Percentiles rank a stretch among this genome's conserved stretches.
Evolutionary conservation across 2,888 invertebrate genomes (phyloP).

Genomic region (Griposia aprilina): DNA sequence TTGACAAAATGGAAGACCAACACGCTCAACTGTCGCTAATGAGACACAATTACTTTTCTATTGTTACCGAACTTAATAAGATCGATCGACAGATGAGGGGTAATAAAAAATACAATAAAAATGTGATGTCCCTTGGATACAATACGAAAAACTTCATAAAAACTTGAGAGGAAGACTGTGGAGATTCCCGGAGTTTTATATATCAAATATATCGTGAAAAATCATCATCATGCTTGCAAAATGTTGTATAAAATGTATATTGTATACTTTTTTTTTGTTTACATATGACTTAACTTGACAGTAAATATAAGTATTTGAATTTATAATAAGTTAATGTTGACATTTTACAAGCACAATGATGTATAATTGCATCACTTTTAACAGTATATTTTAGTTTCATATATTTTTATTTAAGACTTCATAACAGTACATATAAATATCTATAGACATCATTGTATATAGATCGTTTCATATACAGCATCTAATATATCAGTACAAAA

Average conservation of each 20-base stretch:
- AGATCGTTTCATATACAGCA: constrained; percentile 50
- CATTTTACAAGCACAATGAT: constrained; percentile 49
- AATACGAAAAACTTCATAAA: constrained; percentile 45
- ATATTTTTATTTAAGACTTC: constrained; percentile 15
- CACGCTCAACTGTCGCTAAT: neutral
- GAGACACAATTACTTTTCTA: too few relatives aligned
- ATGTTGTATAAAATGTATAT: constrained; percentile 20
- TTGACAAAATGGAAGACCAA: constrained; percentile 69
- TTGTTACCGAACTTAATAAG: too few relatives aligned
- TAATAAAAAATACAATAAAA: constrained; percentile 44
- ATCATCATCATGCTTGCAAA: constrained; percentile 36
- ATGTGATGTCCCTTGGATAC: constrained; percentile 42
- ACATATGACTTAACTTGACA: neutral
- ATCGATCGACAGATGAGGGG: too few relatives aligned
- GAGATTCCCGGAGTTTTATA: constrained; percentile 62
- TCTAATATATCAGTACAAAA: constrained; percentile 55
- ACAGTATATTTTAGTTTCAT: constrained; percentile 24
- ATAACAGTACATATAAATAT: constrained; percentile 58
- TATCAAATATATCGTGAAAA: constrained; percentile 20
- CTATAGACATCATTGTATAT: constrained; percentile 41
- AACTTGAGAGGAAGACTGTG: constrained; percentile 59
- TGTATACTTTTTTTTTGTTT: constrained; percentile 15
- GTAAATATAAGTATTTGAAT: constrained; percentile 18
- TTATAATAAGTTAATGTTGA: constrained; percentile 39
- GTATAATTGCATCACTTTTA: constrained; percentile 32